Evolutionary conservation across 2,113 vertebrate species (phyloP).

Genomic region (Brachypodius melanocephalos): DNA sequence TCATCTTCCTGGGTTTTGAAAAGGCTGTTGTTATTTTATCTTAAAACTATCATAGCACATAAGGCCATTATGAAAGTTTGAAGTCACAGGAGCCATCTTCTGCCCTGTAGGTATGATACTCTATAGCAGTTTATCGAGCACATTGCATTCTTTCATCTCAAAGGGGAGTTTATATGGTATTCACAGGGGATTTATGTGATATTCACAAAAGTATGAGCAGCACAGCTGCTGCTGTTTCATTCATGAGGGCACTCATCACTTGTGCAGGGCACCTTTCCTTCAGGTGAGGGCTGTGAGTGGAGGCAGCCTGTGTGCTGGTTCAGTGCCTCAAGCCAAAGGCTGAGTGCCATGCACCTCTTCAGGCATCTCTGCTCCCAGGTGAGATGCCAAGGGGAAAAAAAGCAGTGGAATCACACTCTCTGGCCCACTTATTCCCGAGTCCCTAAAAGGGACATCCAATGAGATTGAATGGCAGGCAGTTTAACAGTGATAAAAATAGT

Average conservation of each 20-base stretch:
- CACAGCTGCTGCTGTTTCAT: neutral
- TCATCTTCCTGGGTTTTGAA: neutral
- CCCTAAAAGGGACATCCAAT: slow-evolving; percentile 53
- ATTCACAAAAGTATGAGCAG: neutral
- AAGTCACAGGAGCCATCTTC: neutral
- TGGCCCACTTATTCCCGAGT: slow-evolving; percentile 51
- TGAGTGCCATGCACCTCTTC: rapidly evolving
- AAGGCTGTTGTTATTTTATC: neutral
- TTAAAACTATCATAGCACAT: neutral
- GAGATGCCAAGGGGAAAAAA: neutral
- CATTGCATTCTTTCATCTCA: neutral
- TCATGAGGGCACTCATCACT: rapidly evolving
- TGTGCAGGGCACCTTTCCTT: neutral
- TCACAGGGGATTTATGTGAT: neutral
- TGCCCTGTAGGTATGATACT: neutral
- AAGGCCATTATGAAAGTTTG: neutral
- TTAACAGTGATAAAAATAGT: slow-evolving; percentile 63
- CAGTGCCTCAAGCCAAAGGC: neutral
- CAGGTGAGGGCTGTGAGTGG: neutral
- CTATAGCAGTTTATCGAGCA: neutral
- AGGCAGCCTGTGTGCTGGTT: rapidly evolving
- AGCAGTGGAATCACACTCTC: neutral
- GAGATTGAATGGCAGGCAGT: slow-evolving; percentile 48
- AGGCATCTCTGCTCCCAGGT: neutral
- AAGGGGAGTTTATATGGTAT: neutral